These are phyloP conservation scores for Nerophis lumbriciformis DNA, from an alignment of 2,113 vertebrate species.

Conservation along the genomic window DNA sequence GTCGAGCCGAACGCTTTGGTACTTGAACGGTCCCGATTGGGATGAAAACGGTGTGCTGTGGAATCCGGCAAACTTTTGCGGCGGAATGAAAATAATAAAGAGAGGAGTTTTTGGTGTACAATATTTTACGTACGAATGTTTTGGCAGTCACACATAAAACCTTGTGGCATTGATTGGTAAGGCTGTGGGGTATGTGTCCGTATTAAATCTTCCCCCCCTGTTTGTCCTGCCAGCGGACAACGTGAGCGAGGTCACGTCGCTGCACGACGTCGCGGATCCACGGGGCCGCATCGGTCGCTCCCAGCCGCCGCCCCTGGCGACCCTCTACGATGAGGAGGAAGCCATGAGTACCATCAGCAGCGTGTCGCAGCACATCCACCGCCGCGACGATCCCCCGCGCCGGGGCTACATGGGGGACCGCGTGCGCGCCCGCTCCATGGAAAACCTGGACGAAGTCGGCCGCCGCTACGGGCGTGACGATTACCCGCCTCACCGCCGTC, in stretches of 20 bases:
- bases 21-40: too few relatives aligned
- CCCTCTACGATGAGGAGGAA: slow-evolving; percentile 69
- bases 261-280: slow-evolving; percentile 73
- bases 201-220: background rate
- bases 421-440: slow-evolving; percentile 77
- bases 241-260: slow-evolving; percentile 83
- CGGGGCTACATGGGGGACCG: slow-evolving; percentile 38
- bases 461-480: slow-evolving; percentile 49
- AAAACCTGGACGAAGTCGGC: slow-evolving; percentile 78
- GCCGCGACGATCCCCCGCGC: slow-evolving; percentile 47
- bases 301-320: slow-evolving; percentile 68
- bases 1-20: too few relatives aligned
- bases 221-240: slow-evolving; percentile 62
- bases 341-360: slow-evolving; percentile 78
- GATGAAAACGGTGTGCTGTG: too few relatives aligned
- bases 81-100: too few relatives aligned
- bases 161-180: too few relatives aligned
- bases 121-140: too few relatives aligned
- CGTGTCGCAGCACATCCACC: slow-evolving; percentile 68
- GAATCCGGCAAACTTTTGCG: too few relatives aligned
- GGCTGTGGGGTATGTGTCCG: too few relatives aligned
- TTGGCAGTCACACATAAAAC: too few relatives aligned
- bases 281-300: slow-evolving; percentile 60
- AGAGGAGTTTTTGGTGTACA: too few relatives aligned
- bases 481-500: slow-evolving; percentile 34